Evolutionary conservation across 2,797 vertebrate genomes (phyloP), one percentile per base, ranked within the genome.

Genomic region (Spinibarbus caldwelli): DNA sequence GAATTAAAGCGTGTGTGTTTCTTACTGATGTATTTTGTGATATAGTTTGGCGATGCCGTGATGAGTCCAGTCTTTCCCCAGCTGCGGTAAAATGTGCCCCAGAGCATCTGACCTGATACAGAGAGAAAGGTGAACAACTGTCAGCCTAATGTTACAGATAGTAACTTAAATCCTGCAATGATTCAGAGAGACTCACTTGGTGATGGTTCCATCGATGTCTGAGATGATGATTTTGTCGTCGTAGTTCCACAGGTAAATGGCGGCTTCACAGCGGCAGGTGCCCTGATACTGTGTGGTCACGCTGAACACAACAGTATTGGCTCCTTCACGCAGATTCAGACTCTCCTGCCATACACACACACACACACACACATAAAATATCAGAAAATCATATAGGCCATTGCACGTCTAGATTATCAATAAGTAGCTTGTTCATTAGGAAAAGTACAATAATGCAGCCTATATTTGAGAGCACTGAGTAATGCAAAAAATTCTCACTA

Each of bases 21-120:
- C 97, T 88, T 95, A 99, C 98, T 97, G 85, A 89, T 99, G 97
- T 90, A 99, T 98, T 93, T 97, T 98, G 93, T 99, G 97, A 93
- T 97, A 99, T 78, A 99, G 97, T 70, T 95, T 98, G 59, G 94
- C 96, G 36, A 99, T 97, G 83, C 97, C 98, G 54, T 94, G 96
- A 78, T 99, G 98, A 26, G 98, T 99, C 98, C 98, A 99, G 91
- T 99, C 98, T 93, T 98, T 99, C 47, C 98, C 98, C 92, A 99
- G 92, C 64, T 98, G 97, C 0, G 97, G 98, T 57, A 99, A 94
- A 87, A 99, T 98, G 15, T 99, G 98, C 38, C 98, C 98, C 84
- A 99, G 94, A 79, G 97, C 95, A 64, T 99, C 98, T 0, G 98
- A 99, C 92, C 98, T 99, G 89, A 52, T 49, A 92, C 66, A 73